phyloP scores from a whole-genome alignment of 1,140 invertebrate species.

The Trialeurodes vaporariorum region DNA sequence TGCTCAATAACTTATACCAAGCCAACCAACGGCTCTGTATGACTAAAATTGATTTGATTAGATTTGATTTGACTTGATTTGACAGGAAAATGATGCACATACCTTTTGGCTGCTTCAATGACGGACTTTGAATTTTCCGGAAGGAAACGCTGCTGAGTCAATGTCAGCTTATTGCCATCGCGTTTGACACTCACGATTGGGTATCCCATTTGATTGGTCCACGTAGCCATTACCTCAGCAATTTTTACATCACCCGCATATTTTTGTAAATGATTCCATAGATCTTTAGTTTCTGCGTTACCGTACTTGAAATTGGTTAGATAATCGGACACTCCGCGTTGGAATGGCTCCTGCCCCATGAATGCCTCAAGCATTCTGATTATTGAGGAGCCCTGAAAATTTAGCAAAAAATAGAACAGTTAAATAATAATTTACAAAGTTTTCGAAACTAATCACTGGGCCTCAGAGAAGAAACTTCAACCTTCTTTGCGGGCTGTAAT shows the following conservation, averaged over 20 bases:
- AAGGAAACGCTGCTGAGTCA: slow-evolving; percentile 64
- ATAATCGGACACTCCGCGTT: slow-evolving; percentile 56
- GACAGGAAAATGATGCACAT: not conserved
- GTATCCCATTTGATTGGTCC: slow-evolving; percentile 86
- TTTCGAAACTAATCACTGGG: no score
- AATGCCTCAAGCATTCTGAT: slow-evolving; percentile 84
- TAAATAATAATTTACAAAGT: no score
- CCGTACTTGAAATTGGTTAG: slow-evolving; percentile 52
- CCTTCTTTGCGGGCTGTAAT: no score
- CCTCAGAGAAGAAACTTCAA: no score
- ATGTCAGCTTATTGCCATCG: slow-evolving; percentile 39
- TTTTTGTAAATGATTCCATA: slow-evolving; percentile 52
- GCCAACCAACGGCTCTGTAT: no score
- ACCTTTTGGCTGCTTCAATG: not conserved
- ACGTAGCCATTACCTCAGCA: slow-evolving; percentile 75
- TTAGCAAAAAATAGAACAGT: no score
- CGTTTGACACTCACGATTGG: slow-evolving; percentile 57
- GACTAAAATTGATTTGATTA: no score
- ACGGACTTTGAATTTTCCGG: slow-evolving; percentile 34
- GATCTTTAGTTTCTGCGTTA: slow-evolving; percentile 69
- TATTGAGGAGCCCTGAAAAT: slow-evolving; percentile 69
- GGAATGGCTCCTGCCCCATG: slow-evolving; percentile 61
- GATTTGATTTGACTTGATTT: no score
- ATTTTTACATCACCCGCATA: slow-evolving; percentile 32
- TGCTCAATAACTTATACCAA: no score